Evolutionary conservation across 1,140 invertebrate species (phyloP), one percentile per base, ranked within the genome.

Genomic region (Elysia chlorotica): DNA sequence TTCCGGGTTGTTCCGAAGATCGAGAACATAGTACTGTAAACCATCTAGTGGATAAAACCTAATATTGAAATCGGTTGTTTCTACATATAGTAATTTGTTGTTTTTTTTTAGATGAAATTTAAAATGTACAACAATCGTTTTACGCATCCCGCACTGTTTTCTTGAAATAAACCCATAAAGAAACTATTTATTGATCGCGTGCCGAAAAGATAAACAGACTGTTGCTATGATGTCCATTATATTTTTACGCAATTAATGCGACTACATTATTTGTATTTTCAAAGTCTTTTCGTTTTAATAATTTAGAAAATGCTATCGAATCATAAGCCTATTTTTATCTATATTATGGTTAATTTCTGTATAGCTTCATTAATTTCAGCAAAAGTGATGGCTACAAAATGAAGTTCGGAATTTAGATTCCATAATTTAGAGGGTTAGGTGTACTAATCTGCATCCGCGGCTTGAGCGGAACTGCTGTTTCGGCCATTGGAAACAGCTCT

Each of bases 111-210:
- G n/a, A n/a, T n/a, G n/a, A n/a, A n/a, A n/a, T n/a, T 78, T 78
- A 71, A 74, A 78, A 74, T 76, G 74, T 73, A 78, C 65, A 74
- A 66, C 70, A 53, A 71, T 61, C 70, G 73, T 61, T 28, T 33
- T 21, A 63, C 48, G 30, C 25, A 67, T 21, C 35, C 25, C 65
- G 33, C 25, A 53, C 41, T n/a, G 14, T 48, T 30, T 69, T 41
- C 36, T 56, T 71, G 21, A 41, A 19, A 35, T 25, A 35, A 57
- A 57, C 31, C 33, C 33, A 14, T 28, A 57, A 25, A 70, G 31
- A 70, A 70, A 56, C 41, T n/a, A n/a, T n/a, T n/a, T n/a, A n/a
- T n/a, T n/a, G n/a, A n/a, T n/a, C n/a, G n/a, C n/a, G n/a, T n/a
- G n/a, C n/a, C n/a, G n/a, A n/a, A n/a, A n/a, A n/a, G n/a, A n/a